A percentile compares a stretch with the other conserved stretches of the same genome.
These are phyloP conservation scores for Salmo trutta DNA, from an alignment of 2,797 vertebrate species.

Conservation along the genomic window DNA sequence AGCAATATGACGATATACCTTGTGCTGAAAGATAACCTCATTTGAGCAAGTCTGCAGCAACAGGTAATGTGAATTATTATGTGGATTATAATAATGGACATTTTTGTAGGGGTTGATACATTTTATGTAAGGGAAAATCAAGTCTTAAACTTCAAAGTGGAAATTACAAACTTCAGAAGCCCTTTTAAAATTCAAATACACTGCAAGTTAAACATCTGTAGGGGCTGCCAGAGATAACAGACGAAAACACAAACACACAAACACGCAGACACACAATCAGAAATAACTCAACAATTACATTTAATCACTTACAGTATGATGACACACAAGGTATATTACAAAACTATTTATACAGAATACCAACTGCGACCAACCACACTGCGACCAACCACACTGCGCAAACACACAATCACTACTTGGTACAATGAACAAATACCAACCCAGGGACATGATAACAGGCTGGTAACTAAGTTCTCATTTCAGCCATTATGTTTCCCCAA, in stretches of 20 bases:
- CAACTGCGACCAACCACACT: no score
- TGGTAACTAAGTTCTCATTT: background rate
- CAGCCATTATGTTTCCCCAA: background rate
- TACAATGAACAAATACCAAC: background rate
- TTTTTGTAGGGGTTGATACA: no score
- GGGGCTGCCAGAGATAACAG: background rate
- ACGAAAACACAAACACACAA: background rate
- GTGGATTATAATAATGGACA: no score
- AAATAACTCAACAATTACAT: background rate
- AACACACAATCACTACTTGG: background rate
- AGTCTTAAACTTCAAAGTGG: no score
- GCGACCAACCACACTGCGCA: background rate
- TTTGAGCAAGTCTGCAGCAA: no score
- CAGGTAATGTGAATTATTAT: no score
- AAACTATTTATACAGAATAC: background rate
- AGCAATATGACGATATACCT: background rate
- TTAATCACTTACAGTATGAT: background rate
- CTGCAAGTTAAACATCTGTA: no score
- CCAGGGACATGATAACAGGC: background rate
- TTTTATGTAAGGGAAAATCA: no score
- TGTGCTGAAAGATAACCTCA: background rate
- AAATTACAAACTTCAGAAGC: no score
- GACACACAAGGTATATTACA: background rate
- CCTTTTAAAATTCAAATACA: no score
- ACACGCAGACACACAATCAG: background rate